Evolutionary conservation across 2,113 vertebrate species (phyloP).

Genomic region (Heliornis fulica): DNA sequence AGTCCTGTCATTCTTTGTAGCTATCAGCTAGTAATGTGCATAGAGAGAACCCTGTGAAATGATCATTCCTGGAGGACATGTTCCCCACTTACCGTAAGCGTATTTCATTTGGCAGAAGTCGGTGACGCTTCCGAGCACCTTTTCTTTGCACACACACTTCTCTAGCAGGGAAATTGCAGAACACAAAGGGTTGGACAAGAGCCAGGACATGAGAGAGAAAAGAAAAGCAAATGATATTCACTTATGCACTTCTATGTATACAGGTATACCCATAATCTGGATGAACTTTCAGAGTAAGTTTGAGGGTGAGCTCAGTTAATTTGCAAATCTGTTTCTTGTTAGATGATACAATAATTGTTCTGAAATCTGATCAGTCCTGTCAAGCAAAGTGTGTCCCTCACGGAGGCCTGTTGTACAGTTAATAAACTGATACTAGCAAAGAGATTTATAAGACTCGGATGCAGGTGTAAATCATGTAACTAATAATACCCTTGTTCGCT

Average conservation of each 20-base stretch:
- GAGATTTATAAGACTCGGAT: background rate
- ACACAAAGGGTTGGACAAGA: background rate
- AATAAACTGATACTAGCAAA: background rate
- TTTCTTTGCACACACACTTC: constrained; percentile 89
- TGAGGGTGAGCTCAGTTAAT: constrained; percentile 6
- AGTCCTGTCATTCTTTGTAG: background rate
- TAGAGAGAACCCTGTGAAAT: background rate
- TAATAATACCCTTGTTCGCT: background rate
- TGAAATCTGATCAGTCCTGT: background rate
- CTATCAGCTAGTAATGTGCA: background rate
- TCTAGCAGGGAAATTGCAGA: constrained; percentile 66
- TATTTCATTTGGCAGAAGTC: constrained; percentile 87
- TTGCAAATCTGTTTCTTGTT: constrained; percentile 10
- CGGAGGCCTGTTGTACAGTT: background rate
- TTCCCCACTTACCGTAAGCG: constrained; percentile 80
- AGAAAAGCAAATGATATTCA: background rate
- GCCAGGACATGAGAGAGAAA: background rate
- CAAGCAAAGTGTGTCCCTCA: background rate
- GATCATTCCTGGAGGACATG: background rate
- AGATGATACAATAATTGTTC: background rate
- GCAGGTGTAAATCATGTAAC: background rate
- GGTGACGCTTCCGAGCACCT: constrained; percentile 74
- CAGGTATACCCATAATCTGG: background rate
- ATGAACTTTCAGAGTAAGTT: background rate
- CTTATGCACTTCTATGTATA: background rate